Base-by-base conservation (phyloP, 1,140 invertebrate genomes). In the Drosophila lowei region DNA sequence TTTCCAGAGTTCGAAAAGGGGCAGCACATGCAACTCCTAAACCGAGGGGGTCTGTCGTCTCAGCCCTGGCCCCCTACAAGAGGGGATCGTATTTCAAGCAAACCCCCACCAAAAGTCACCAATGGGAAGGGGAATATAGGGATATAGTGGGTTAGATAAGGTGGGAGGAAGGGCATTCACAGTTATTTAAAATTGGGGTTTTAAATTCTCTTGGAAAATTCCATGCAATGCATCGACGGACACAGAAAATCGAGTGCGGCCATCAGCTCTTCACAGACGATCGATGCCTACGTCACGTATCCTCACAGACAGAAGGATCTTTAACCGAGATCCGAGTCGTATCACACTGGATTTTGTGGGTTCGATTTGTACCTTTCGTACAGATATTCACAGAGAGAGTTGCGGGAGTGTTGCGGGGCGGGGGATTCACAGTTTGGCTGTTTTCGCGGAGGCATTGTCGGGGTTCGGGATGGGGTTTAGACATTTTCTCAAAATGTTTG, bases 401-500 rank as follows among this genome's bases (percentile, higher is more conserved):
- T 47, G 46, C 0, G 23, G 23, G 23, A 5, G 5, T 43, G 55
- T 49, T 5, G 7, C 55, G 15, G 23, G 42, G 52, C 7, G 15
- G 23, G 49, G 34, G 15, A 6, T 25, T 81, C 77, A 85, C 81
- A 85, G 74, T 67, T 68, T 83, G 77, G 80, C 72, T 84, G 81
- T 74, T 48, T 49, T 47, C 23, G 42, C 6, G 38, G 42, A 84
- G 79, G 75, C 79, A 84, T 78, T 84, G 83, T 75, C 53, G 75
- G 65, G 75, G 65, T 58, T 30, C 18, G 6, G 44, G 48, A 34
- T 3, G 7, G 16, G 9, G 13, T 83, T 80, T 80, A 83, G 73
- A 80, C 79, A 81, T 83, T 81, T 81, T 81, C 16, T 18, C 15
- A 81, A 81, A 81, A 81, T 81, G 79, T 81, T 83, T 57, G 63